Evolutionary conservation across 2,797 vertebrate species (phyloP).

Genomic region (Aythya fuligula): DNA sequence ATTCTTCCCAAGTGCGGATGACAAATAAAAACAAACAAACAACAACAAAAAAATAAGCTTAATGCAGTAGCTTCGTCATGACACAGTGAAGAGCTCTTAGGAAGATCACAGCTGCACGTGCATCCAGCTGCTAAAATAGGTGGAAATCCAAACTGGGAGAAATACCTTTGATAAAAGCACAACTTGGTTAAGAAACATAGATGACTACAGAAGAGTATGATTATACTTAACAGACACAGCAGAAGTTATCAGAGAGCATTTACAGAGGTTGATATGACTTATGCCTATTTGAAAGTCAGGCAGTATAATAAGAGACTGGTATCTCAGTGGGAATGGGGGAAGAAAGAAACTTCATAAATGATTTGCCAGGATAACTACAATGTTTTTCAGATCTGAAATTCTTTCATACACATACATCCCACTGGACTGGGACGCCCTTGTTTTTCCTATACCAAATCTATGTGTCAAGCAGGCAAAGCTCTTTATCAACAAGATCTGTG

Average conservation of each 20-base stretch:
- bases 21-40: background rate
- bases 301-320: background rate
- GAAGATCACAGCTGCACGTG: background rate
- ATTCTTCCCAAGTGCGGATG: background rate
- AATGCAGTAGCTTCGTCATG: background rate
- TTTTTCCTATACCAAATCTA: background rate
- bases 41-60: background rate
- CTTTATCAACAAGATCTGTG: background rate
- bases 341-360: background rate
- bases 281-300: background rate
- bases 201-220: background rate
- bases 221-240: background rate
- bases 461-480: background rate
- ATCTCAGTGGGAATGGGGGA: background rate
- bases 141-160: background rate
- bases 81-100: background rate
- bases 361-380: background rate
- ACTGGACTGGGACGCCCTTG: background rate
- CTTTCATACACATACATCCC: background rate
- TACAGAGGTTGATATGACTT: background rate
- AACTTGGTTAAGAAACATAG: background rate
- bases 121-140: background rate
- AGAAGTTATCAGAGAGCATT: background rate
- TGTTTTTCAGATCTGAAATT: background rate
- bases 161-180: background rate